phyloP scores from a whole-genome alignment of 92 coral and sea anemone species.

The Pocillopora grandis region DNA sequence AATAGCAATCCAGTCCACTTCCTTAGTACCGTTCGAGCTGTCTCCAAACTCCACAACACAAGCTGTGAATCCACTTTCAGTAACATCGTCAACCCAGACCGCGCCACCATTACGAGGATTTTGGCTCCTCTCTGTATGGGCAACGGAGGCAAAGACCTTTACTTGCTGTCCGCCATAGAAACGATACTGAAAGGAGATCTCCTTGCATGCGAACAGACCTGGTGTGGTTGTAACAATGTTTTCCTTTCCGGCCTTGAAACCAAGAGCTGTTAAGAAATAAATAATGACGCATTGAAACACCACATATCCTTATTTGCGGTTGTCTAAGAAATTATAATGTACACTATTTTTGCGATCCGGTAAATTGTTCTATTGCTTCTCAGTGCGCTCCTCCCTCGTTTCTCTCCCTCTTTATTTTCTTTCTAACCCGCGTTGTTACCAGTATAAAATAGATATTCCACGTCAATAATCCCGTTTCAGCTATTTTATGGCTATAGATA shows the following conservation, averaged over 20 bases:
- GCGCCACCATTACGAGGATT: constrained; percentile 22
- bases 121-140: not conserved
- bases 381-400: too few species aligned
- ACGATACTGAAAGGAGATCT: not conserved
- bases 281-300: not conserved
- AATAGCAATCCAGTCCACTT: constrained; percentile 10
- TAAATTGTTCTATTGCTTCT: too few species aligned
- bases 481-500: too few species aligned
- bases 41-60: constrained; percentile 16
- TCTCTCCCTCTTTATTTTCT: too few species aligned
- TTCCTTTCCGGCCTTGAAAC: constrained; percentile 4
- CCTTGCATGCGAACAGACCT: constrained; percentile 22
- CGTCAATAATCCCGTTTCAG: too few species aligned
- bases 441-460: too few species aligned
- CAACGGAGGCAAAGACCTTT: constrained; percentile 21
- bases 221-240: constrained; percentile 1
- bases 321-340: too few species aligned
- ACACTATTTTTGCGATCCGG: too few species aligned
- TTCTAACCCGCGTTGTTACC: too few species aligned
- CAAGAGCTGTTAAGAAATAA: not conserved
- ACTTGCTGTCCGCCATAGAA: constrained; percentile 16
- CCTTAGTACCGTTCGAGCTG: not conserved
- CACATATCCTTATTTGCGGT: too few species aligned
- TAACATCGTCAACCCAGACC: constrained; percentile 29
- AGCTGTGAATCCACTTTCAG: not conserved